Conservation (phyloP, 2,888 invertebrate species). For the Apoda limacodes region DNA sequence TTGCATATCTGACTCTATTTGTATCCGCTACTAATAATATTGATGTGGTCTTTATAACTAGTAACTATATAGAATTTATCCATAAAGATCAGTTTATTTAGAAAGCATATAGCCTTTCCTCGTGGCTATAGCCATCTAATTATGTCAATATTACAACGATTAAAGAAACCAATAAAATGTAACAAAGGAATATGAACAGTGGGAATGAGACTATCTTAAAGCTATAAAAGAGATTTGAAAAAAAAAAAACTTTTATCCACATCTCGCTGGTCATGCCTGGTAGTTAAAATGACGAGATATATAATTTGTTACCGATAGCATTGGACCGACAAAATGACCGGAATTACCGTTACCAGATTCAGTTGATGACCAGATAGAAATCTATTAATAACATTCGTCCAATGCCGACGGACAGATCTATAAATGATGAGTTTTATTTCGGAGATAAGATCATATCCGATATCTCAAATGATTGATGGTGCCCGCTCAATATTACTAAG, state of each 20-base stretch:
- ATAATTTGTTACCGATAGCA: slow-evolving; percentile 60
- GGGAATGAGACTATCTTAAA: too few relatives aligned
- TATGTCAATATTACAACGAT: too few relatives aligned
- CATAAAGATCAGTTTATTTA: too few relatives aligned
- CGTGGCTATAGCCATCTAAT: too few relatives aligned
- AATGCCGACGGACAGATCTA: slow-evolving; percentile 60
- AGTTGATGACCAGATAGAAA: slow-evolving; percentile 63
- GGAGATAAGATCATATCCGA: slow-evolving; percentile 61
- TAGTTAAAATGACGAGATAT: slow-evolving; percentile 29
- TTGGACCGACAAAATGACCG: slow-evolving; percentile 47
- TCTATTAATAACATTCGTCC: slow-evolving; percentile 67
- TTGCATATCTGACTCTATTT: too few relatives aligned
- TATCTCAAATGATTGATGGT: slow-evolving; percentile 60
- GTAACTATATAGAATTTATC: too few relatives aligned
- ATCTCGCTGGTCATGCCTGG: slow-evolving; percentile 9
- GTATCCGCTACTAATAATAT: too few relatives aligned
- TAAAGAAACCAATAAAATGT: too few relatives aligned
- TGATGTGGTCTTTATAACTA: too few relatives aligned
- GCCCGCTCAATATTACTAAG: slow-evolving; percentile 46
- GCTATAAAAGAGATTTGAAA: too few relatives aligned
- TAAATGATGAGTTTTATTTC: slow-evolving; percentile 69
- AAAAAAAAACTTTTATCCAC: slow-evolving; percentile 1
- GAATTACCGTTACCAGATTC: slow-evolving; percentile 59
- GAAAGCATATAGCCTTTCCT: too few relatives aligned
- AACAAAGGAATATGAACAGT: too few relatives aligned